Conservation (phyloP, 53 echinoderm and acorn worm genomes). For the Glandiceps talaboti region DNA sequence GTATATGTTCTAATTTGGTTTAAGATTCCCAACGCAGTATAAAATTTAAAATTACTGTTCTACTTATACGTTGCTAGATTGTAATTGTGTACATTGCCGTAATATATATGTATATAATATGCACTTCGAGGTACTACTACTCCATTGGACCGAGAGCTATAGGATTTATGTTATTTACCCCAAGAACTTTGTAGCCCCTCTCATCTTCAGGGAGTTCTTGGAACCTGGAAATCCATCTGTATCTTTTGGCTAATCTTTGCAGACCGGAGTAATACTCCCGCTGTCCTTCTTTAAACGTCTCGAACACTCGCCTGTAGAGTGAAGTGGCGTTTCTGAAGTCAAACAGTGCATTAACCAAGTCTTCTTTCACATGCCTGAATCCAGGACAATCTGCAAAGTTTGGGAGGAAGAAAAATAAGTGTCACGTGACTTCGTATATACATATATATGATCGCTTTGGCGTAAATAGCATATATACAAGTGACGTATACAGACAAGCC, state of each 20-base stretch:
- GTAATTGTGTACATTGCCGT: too few relatives aligned
- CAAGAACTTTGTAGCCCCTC: background rate
- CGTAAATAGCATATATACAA: too few relatives aligned
- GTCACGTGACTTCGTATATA: too few relatives aligned
- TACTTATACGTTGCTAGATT: too few relatives aligned
- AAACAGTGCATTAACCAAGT: background rate
- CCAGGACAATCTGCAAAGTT: background rate
- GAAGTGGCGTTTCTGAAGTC: background rate
- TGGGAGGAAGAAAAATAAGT: background rate
- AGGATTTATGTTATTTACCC: too few relatives aligned
- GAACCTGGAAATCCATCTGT: background rate
- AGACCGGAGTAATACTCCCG: background rate
- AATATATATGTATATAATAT: too few relatives aligned
- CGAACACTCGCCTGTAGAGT: background rate
- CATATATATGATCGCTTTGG: too few relatives aligned
- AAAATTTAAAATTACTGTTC: too few relatives aligned
- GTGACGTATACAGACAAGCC: background rate
- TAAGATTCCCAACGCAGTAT: too few relatives aligned
- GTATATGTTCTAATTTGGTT: too few relatives aligned
- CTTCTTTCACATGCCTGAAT: background rate
- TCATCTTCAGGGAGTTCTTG: background rate
- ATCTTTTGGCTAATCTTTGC: background rate
- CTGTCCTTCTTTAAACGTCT: background rate
- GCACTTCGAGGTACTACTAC: too few relatives aligned
- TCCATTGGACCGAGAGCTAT: too few relatives aligned